Evolutionary conservation across 2,797 vertebrate species (phyloP), one percentile per base, ranked within the genome.

Genomic region (Sardinella longiceps): DNA sequence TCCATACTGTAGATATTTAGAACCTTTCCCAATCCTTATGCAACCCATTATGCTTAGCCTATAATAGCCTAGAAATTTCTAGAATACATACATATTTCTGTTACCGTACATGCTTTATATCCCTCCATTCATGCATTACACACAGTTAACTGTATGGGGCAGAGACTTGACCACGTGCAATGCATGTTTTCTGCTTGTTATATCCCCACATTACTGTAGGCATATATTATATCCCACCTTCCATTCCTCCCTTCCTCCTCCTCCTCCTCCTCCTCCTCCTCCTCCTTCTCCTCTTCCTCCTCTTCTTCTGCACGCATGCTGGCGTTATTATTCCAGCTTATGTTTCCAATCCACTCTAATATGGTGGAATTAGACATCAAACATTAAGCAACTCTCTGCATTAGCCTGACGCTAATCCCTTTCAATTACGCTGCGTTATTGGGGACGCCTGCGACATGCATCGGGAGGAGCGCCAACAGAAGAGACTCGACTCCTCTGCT

Each of bases 351-450:
- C 70, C 70, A 77, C 37, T 77, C 37, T 77, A 77, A 77, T 39
- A 77, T 18, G 70, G 70, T 15, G 70, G 70, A 77, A 77, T 77
- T 77, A 77, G 70, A 77, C 70, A 39, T 77, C 70, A 39, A 77
- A 43, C 70, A 77, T 77, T 77, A 23, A 23, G 70, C 70, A 77
- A 23, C 18, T 18, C 70, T 23, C 37, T 20, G 70, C 33, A 43
- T 77, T 77, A 77, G 33, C 18, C 70, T 9, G 37, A 18, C 70
- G 37, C 33, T 43, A 77, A 77, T 77, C 70, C 70, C 39, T 37
- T 37, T 77, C 9, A 77, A 77, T 77, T 77, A 43, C 37, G 33
- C 33, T 20, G 66, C 66, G 4, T 15, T 6, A 39, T 77, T 1
- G 70, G 39, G 37, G 37, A 43, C 7, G 20, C 70, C 5, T 10